Base-by-base conservation (phyloP, 2,888 invertebrate species). In the Antheraea assamensis region DNA sequence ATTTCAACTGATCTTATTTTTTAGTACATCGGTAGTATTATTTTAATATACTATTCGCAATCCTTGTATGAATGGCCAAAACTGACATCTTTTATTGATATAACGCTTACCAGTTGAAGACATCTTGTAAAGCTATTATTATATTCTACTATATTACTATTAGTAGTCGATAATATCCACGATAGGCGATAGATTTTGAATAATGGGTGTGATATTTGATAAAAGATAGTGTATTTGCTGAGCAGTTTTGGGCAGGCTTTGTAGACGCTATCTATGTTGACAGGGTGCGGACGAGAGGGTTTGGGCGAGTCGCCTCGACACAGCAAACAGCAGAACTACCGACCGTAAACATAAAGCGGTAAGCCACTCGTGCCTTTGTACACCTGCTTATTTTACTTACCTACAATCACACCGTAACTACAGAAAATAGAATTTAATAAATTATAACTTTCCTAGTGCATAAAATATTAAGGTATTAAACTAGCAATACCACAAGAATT, bases 91-190 rank as follows among this genome's bases (percentile, higher is more conserved):
- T 1, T 52, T 52, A 52, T 52, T 52, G 19, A 52, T 64, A 30
- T 17, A 64, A 30, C n/a, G 24, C 17, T 64, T 15, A 64, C 4
- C 27, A 64, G 61, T 5, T 64, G 30, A 27, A 64, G 21, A 30
- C 15, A 21, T 17, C 15, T 8, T 27, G 24, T 58, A 2, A 30
- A 17, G 27, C 27, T 64, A 86, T 85, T 87, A 89, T 87, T 86
- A 88, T 85, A 86, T 84, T 85, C 86, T 87, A 87, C 85, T 84
- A 83, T 85, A 81, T 78, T 78, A 76, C 79, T 79, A 64, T 64
- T 30, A 64, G 27, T 80, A 78, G 79, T 84, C 24, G 71, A 71
- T 49, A 71, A 49, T 27, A 71, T 47, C 27, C 2, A 24, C 19
- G 52, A 71, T 71, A 49, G 5, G 17, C 49, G 71, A 71, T 47